Conservation (phyloP, 2,113 vertebrate species). For the Vanacampus margaritifer region DNA sequence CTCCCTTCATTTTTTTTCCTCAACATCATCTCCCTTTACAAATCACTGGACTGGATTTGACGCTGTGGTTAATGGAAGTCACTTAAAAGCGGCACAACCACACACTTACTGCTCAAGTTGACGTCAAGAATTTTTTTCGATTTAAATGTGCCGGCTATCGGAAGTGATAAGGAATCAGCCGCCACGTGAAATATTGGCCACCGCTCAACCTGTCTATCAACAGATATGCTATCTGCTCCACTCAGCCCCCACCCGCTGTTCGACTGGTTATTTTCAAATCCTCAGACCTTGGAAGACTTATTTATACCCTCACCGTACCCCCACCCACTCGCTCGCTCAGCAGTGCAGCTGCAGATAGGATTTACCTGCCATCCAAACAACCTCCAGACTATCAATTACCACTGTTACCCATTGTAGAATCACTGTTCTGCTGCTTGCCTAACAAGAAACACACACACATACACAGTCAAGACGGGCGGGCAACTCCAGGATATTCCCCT, state of each 20-base stretch:
- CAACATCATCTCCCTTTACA: conserved; percentile 14
- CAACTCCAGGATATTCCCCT: conserved; percentile 16
- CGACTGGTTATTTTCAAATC: conserved; percentile 57
- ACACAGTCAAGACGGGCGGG: conserved; percentile 8
- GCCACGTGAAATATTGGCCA: conserved; percentile 32
- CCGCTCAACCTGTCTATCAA: conserved; percentile 24
- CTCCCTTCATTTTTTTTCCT: conserved; percentile 4
- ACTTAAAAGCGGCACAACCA: not conserved
- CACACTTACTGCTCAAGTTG: not conserved
- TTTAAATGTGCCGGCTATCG: conserved; percentile 20
- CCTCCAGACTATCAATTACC: conserved; percentile 77
- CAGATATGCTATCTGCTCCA: conserved; percentile 19
- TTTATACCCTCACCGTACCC: conserved; percentile 39
- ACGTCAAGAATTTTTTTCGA: not conserved
- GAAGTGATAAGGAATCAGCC: conserved; percentile 12
- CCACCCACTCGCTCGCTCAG: conserved; percentile 23
- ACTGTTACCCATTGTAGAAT: conserved; percentile 51
- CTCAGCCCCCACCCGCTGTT: not conserved
- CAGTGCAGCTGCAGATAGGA: conserved; percentile 49
- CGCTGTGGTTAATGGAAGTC: not conserved
- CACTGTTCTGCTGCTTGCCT: conserved; percentile 53
- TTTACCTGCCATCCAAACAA: conserved; percentile 74
- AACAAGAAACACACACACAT: conserved; percentile 43
- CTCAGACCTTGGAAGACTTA: conserved; percentile 55
- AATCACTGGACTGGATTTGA: conserved; percentile 35